Conservation (phyloP, 1,140 invertebrate species). For the Neotoxoptera formosana region DNA sequence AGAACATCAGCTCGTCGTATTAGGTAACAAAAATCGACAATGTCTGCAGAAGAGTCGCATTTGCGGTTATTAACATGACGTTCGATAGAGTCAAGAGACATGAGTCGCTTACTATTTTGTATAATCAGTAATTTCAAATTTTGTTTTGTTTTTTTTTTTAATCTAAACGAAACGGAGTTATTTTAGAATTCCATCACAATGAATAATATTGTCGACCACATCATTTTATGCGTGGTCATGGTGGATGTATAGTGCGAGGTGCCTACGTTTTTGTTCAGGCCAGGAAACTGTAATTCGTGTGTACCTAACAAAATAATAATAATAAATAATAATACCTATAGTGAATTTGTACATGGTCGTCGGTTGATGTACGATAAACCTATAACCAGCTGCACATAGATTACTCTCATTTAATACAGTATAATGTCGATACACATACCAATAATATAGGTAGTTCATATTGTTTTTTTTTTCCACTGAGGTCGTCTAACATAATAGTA, state of each 20-base stretch:
- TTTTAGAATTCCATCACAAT: background rate
- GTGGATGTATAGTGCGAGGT: background rate
- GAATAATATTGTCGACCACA: background rate
- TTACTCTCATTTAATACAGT: background rate
- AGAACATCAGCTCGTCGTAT: too few relatives aligned
- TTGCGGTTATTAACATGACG: too few relatives aligned
- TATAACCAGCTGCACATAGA: background rate
- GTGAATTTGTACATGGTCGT: background rate
- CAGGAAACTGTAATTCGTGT: background rate
- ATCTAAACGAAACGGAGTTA: too few relatives aligned
- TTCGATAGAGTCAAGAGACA: background rate
- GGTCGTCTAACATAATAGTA: background rate
- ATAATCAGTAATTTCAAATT: background rate
- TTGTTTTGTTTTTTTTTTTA: background rate
- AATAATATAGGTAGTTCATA: slow-evolving; percentile 23
- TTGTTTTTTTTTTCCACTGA: background rate
- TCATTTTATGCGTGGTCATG: background rate
- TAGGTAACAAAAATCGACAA: background rate
- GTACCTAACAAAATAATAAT: background rate
- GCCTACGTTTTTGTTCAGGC: background rate
- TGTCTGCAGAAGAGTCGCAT: background rate
- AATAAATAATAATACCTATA: background rate
- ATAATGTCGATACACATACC: background rate
- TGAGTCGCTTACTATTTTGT: background rate
- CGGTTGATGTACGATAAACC: background rate